Evolutionary conservation across 2,113 vertebrate species (phyloP).

Genomic region (Haliaeetus leucogaster): DNA sequence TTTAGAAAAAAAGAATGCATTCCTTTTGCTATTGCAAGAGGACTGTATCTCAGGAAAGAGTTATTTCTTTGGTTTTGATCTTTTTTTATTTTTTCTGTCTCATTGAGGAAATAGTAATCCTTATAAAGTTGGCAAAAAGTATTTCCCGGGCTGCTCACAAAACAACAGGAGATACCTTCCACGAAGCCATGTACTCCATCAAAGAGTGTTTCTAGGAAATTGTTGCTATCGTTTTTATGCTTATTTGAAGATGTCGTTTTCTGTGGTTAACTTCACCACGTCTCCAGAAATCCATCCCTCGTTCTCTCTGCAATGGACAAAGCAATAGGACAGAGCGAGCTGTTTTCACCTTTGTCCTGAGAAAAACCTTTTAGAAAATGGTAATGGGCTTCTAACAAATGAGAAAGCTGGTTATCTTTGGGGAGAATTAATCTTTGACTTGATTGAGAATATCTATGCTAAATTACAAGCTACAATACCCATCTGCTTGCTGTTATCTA

Average conservation of each 20-base stretch:
- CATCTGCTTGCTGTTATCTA: slow-evolving; percentile 46
- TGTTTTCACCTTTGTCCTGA: background rate
- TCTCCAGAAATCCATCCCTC: background rate
- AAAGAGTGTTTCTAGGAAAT: background rate
- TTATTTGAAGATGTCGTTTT: background rate
- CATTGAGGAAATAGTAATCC: background rate
- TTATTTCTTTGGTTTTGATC: background rate
- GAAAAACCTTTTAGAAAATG: slow-evolving; percentile 2
- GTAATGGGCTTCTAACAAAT: background rate
- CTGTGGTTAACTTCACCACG: background rate
- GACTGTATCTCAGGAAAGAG: background rate
- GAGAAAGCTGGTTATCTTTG: background rate
- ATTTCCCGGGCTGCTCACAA: background rate
- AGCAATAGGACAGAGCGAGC: background rate
- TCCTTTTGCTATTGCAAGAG: background rate
- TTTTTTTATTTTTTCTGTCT: background rate
- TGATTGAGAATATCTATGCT: slow-evolving; percentile 31
- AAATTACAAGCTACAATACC: slow-evolving; percentile 8
- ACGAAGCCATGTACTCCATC: background rate
- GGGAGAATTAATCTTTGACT: slow-evolving; percentile 40
- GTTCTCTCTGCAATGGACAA: background rate
- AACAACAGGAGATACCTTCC: background rate
- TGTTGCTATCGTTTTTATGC: background rate
- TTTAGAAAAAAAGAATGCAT: background rate
- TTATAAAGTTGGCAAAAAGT: background rate